A percentile compares a stretch with the other conserved stretches of the same genome.
Conservation (phyloP, 2,113 vertebrate genomes). For the Uria aalge region DNA sequence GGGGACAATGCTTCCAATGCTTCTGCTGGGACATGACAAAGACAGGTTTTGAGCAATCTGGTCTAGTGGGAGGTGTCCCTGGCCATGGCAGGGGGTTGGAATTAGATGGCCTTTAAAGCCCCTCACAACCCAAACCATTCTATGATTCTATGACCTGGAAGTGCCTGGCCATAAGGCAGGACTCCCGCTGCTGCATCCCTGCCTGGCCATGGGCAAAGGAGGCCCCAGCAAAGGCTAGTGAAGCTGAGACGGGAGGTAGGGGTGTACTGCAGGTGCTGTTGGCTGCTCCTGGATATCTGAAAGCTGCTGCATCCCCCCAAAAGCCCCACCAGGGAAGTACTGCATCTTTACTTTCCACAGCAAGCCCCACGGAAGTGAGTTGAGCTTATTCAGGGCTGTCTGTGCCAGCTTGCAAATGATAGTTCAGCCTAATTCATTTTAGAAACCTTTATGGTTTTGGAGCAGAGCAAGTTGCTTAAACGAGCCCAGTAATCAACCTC, state of each 20-base stretch:
- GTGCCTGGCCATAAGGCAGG: neutral
- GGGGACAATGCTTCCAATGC: too few species aligned
- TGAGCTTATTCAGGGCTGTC: neutral
- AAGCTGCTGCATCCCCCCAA: neutral
- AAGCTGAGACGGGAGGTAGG: neutral
- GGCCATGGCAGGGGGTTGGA: neutral
- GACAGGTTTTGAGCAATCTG: neutral
- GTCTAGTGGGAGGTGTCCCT: neutral
- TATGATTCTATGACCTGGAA: neutral
- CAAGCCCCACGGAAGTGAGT: neutral
- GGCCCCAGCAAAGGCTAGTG: neutral
- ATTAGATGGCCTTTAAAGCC: neutral
- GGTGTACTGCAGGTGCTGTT: accelerated
- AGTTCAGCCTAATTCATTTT: constrained; percentile 12
- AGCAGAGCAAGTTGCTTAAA: neutral
- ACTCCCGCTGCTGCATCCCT: neutral
- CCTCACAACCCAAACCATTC: neutral
- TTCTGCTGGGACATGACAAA: neutral
- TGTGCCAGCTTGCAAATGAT: neutral
- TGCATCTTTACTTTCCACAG: neutral
- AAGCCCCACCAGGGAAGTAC: neutral
- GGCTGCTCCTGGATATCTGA: neutral
- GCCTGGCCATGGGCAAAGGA: neutral
- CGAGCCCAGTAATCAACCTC: constrained; percentile 10
- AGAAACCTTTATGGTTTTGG: neutral